A percentile compares a stretch with the other conserved stretches of the same genome.
phyloP scores from a whole-genome alignment of 2,797 vertebrate species.

The Smutsia gigantea region DNA sequence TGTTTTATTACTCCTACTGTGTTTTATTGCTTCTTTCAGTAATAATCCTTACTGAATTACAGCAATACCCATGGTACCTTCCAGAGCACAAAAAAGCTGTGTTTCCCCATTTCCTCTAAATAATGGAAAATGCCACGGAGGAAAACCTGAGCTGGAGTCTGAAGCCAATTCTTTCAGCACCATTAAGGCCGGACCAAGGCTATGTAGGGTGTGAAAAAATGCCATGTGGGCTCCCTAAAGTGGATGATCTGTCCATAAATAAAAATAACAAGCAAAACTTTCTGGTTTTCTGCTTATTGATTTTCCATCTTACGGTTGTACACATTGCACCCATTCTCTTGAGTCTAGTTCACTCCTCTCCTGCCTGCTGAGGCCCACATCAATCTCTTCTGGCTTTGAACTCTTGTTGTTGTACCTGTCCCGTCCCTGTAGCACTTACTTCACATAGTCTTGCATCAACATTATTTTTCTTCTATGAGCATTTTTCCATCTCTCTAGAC shows the following conservation, averaged over 20 bases:
- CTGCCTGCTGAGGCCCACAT: neutral
- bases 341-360: neutral
- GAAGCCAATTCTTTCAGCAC: neutral
- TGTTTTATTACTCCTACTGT: slow-evolving; percentile 49
- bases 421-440: neutral
- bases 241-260: neutral
- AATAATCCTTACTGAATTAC: slow-evolving; percentile 64
- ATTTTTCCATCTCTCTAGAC: neutral
- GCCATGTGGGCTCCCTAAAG: neutral
- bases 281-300: neutral
- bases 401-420: neutral
- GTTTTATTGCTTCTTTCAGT: slow-evolving; percentile 51
- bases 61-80: neutral
- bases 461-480: neutral
- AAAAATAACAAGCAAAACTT: slow-evolving; percentile 33
- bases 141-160: neutral
- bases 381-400: neutral
- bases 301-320: neutral
- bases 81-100: neutral
- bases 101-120: slow-evolving; percentile 12
- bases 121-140: neutral
- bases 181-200: neutral
- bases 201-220: neutral
- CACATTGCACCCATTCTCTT: neutral
- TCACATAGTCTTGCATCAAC: neutral